A percentile compares a stretch with the other conserved stretches of the same genome.
Evolutionary conservation across 2,888 invertebrate species (phyloP).

Genomic region (Aporophyla nigra): DNA sequence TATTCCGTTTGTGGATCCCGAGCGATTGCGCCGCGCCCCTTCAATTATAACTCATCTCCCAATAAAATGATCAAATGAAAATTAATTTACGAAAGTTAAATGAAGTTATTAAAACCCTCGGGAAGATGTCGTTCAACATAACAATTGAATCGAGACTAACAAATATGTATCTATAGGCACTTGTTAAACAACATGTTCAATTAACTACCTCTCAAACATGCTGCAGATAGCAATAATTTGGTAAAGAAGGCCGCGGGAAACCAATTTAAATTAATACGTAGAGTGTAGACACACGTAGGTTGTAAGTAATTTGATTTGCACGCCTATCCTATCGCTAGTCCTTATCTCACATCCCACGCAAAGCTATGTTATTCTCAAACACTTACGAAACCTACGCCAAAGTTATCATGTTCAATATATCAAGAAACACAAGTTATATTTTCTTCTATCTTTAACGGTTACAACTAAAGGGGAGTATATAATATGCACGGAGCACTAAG

Average conservation of each 20-base stretch:
- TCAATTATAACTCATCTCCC: constrained; percentile 88
- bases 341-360: constrained; percentile 21
- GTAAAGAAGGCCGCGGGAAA: constrained; percentile 10
- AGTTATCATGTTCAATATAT: constrained; percentile 31
- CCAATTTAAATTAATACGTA: constrained; percentile 33
- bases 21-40: constrained; percentile 83
- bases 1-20: constrained; percentile 87
- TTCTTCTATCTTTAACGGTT: constrained; percentile 4
- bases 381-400: constrained; percentile 47
- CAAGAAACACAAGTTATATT: constrained; percentile 30
- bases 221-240: constrained; percentile 16
- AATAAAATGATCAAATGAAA: constrained; percentile 88
- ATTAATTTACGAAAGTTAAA: constrained; percentile 88
- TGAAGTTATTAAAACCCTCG: constrained; percentile 81
- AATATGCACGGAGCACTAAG: constrained; percentile 34
- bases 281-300: constrained; percentile 1
- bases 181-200: constrained; percentile 32
- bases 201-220: constrained; percentile 26
- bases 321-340: constrained; percentile 14
- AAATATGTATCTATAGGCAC: constrained; percentile 45
- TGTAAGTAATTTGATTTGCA: constrained; percentile 42
- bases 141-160: constrained; percentile 65
- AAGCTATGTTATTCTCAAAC: constrained; percentile 47
- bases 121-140: constrained; percentile 76
- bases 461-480: constrained; percentile 14